Evolutionary conservation across 2,888 invertebrate species (phyloP).

Genomic region (Himalopsyche anomala): DNA sequence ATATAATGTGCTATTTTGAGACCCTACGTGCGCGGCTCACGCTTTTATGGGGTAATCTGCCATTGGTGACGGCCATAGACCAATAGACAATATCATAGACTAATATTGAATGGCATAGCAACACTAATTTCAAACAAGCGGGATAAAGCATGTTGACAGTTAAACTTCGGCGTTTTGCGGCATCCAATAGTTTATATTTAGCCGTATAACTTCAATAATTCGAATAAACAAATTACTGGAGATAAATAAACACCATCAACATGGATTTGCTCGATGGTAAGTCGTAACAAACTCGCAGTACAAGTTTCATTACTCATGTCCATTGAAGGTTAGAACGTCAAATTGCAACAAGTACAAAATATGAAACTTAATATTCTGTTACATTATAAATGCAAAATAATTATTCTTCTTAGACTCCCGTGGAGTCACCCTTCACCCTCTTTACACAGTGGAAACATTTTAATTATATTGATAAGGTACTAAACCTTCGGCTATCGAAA

Average conservation of each 20-base stretch:
- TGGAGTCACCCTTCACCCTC: not conserved
- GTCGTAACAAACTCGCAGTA: not conserved
- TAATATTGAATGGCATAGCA: not conserved
- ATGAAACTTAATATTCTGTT: not conserved
- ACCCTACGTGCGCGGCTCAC: too few species aligned
- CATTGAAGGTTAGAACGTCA: constrained; percentile 36
- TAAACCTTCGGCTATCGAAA: too few species aligned
- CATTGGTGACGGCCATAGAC: too few species aligned
- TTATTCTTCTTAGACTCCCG: not conserved
- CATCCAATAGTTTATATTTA: constrained; percentile 41
- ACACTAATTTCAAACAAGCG: constrained; percentile 56
- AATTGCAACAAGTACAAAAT: constrained; percentile 7
- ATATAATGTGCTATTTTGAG: too few species aligned
- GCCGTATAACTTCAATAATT: constrained; percentile 5
- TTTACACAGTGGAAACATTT: too few species aligned
- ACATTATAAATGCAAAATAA: not conserved
- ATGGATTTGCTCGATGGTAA: constrained; percentile 58
- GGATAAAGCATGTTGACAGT: constrained; percentile 57
- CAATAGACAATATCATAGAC: too few species aligned
- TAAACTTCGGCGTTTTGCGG: constrained; percentile 50
- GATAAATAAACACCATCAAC: constrained; percentile 11
- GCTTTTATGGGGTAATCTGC: too few species aligned
- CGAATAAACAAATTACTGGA: not conserved
- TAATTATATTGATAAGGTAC: too few species aligned
- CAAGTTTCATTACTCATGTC: constrained; percentile 43